These are phyloP conservation scores for Stichopus horrens DNA, from an alignment of 53 echinoderm and acorn worm species.

Conservation along the genomic window DNA sequence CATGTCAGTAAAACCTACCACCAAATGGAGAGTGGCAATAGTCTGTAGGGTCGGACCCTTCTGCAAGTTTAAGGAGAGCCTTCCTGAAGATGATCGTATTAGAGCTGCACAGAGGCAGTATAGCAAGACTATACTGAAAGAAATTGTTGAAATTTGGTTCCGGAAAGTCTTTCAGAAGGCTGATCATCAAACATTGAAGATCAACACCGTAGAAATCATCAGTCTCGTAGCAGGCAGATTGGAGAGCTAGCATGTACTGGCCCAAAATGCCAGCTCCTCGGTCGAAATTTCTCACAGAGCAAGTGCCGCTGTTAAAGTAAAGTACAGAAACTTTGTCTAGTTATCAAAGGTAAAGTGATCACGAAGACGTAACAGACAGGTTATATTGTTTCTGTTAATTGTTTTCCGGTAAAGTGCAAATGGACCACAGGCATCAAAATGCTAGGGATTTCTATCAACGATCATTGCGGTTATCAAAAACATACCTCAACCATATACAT, in stretches of 20 bases:
- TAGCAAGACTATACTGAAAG: slow-evolving; percentile 22
- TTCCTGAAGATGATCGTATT: neutral
- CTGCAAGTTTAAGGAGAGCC: neutral
- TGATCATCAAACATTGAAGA: neutral
- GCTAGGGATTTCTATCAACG: no score
- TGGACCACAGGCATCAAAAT: no score
- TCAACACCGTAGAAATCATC: slow-evolving; percentile 35
- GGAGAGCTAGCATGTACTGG: slow-evolving; percentile 39
- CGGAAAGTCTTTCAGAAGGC: slow-evolving; percentile 17
- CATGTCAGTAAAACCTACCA: neutral
- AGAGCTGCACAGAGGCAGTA: slow-evolving; percentile 28
- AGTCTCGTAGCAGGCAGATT: slow-evolving; percentile 3
- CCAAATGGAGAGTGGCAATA: no score
- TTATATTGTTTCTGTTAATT: no score
- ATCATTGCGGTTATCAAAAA: no score
- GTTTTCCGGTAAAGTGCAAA: no score
- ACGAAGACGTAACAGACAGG: no score
- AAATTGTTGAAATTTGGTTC: slow-evolving; percentile 40
- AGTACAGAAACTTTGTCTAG: no score
- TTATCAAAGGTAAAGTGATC: no score
- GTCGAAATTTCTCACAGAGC: neutral
- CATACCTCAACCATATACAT: no score
- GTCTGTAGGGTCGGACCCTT: neutral
- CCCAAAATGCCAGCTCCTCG: slow-evolving; percentile 34
- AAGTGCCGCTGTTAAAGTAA: neutral